These are phyloP conservation scores for Heliconius hermathena DNA, from an alignment of 1,140 invertebrate genomes.

Conservation along the genomic window DNA sequence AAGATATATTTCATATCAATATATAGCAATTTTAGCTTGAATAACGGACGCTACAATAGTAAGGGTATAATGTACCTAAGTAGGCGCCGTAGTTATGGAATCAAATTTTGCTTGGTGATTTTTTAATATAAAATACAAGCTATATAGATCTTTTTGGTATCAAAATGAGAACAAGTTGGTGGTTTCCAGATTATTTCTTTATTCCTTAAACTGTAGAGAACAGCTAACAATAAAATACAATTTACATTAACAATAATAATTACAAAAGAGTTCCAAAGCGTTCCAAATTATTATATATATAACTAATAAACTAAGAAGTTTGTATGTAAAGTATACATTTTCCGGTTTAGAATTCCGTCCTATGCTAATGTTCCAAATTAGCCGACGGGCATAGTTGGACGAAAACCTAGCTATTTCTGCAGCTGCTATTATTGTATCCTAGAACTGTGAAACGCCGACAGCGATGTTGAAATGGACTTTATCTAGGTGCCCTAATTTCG, in stretches of 20 bases:
- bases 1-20: too few species aligned
- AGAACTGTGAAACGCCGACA: constrained; percentile 28
- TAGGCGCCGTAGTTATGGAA: too few species aligned
- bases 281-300: not conserved
- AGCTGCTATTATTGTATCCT: constrained; percentile 39
- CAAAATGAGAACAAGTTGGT: too few species aligned
- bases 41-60: too few species aligned
- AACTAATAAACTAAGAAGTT: not conserved
- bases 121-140: too few species aligned
- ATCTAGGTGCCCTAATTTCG: constrained; percentile 26
- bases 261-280: not conserved
- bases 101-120: too few species aligned
- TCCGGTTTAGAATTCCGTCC: constrained; percentile 18
- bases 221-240: not conserved
- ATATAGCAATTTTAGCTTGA: too few species aligned
- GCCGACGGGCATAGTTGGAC: constrained; percentile 30
- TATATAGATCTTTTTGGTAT: too few species aligned
- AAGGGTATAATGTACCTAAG: too few species aligned
- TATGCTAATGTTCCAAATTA: constrained; percentile 36
- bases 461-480: constrained; percentile 29
- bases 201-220: not conserved
- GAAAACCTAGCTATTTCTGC: constrained; percentile 39
- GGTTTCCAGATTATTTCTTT: too few species aligned
- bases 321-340: constrained; percentile 26
- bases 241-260: not conserved